phyloP scores from a whole-genome alignment of 2,113 vertebrate species.

The Halcyon malimbica region DNA sequence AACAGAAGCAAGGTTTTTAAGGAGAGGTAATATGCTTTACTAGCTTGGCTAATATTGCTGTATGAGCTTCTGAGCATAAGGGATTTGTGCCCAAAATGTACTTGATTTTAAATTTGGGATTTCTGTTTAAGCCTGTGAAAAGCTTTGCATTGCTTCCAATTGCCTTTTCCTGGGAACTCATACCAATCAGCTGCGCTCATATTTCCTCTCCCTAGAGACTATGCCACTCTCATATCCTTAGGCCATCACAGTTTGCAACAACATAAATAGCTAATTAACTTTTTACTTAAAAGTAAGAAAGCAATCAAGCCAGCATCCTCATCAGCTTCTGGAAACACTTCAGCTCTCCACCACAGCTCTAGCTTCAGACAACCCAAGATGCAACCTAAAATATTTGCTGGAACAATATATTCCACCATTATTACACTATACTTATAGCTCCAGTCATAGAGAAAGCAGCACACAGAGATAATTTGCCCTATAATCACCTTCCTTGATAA shows the following conservation, averaged over 20 bases:
- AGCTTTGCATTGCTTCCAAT: neutral
- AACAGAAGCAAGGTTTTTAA: slow-evolving; percentile 8
- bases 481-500: neutral
- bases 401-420: neutral
- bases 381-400: neutral
- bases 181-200: neutral
- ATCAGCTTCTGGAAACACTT: neutral
- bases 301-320: neutral
- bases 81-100: neutral
- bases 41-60: neutral
- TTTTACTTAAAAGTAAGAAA: slow-evolving; percentile 63
- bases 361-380: neutral
- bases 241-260: slow-evolving; percentile 39
- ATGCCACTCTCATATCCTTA: neutral
- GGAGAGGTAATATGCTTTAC: neutral
- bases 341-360: neutral
- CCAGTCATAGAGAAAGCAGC: neutral
- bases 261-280: slow-evolving; percentile 56
- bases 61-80: neutral
- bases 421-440: neutral
- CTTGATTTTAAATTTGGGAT: neutral
- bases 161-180: neutral
- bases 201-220: slow-evolving; percentile 4
- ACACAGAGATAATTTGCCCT: neutral
- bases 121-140: slow-evolving; percentile 15